phyloP scores from a whole-genome alignment of 2,888 invertebrate genomes.

The Arrhopalites spinosus region DNA sequence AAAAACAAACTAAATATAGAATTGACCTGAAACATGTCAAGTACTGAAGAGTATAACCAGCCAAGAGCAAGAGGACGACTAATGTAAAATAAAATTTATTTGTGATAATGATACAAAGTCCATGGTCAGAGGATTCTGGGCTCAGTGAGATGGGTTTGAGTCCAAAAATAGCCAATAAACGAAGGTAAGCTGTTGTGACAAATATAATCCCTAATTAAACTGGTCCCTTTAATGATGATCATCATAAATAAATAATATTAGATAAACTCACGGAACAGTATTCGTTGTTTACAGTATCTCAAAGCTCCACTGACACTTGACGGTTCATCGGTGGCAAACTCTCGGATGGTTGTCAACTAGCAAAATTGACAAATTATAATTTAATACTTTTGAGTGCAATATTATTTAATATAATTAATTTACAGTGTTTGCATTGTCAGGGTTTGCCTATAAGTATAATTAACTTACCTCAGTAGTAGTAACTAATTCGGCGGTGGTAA shows the following conservation, averaged over 20 bases:
- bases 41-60: slow-evolving; percentile 76
- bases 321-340: slow-evolving; percentile 70
- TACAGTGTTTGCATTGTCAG: too few species aligned
- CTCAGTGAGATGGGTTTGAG: slow-evolving; percentile 70
- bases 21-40: slow-evolving; percentile 79
- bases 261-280: slow-evolving; percentile 63
- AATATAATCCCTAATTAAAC: too few species aligned
- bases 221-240: too few species aligned
- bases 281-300: slow-evolving; percentile 81
- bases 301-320: slow-evolving; percentile 78
- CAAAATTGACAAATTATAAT: neutral
- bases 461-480: slow-evolving; percentile 17
- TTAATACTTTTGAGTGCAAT: neutral
- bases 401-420: neutral
- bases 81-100: slow-evolving; percentile 72
- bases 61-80: slow-evolving; percentile 66
- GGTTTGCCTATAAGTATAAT: neutral
- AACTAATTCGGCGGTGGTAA: slow-evolving; percentile 11
- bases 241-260: too few species aligned
- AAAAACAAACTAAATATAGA: too few species aligned
- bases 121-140: slow-evolving; percentile 67
- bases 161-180: slow-evolving; percentile 75
- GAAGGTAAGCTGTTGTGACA: slow-evolving; percentile 67
- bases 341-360: slow-evolving; percentile 56
- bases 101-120: slow-evolving; percentile 66